phyloP scores from a whole-genome alignment of 1,140 invertebrate genomes.

The Macrobrachium rosenbergii region DNA sequence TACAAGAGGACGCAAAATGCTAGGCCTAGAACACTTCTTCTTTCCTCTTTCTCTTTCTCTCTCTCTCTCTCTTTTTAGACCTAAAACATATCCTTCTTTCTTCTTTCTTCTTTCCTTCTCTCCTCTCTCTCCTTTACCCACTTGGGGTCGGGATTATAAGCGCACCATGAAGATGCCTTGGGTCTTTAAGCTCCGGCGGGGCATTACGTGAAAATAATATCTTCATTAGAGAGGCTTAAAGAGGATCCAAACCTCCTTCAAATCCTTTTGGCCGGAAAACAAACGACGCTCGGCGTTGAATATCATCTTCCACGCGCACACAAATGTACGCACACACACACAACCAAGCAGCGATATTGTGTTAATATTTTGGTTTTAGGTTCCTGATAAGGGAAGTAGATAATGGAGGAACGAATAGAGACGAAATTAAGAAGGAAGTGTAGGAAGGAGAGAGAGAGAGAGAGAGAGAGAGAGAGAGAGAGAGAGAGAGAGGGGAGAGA shows the following conservation, averaged over 20 bases:
- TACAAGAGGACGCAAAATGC: background rate
- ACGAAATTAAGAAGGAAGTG: background rate
- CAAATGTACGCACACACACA: no score
- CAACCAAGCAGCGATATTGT: background rate
- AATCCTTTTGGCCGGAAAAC: constrained; percentile 18
- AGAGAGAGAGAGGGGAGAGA: no score
- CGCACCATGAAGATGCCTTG: background rate
- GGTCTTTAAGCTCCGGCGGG: background rate
- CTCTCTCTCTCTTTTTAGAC: background rate
- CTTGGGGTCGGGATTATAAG: background rate
- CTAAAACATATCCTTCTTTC: background rate
- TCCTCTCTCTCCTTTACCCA: constrained; percentile 5
- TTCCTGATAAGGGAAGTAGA: no score
- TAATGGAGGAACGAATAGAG: no score
- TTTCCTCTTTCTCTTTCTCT: background rate
- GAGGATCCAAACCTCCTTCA: constrained; percentile 12
- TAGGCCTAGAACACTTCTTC: background rate
- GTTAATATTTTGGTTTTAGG: background rate
- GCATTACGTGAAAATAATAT: constrained; percentile 41
- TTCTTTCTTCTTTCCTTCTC: constrained; percentile 8
- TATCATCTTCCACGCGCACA: background rate
- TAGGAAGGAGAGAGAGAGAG: background rate
- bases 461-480: constrained; percentile 3
- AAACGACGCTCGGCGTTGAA: constrained; percentile 6
- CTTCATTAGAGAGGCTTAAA: constrained; percentile 38